These are phyloP conservation scores for Papio anubis DNA, from an alignment of 2,113 vertebrate genomes.

Conservation along the genomic window DNA sequence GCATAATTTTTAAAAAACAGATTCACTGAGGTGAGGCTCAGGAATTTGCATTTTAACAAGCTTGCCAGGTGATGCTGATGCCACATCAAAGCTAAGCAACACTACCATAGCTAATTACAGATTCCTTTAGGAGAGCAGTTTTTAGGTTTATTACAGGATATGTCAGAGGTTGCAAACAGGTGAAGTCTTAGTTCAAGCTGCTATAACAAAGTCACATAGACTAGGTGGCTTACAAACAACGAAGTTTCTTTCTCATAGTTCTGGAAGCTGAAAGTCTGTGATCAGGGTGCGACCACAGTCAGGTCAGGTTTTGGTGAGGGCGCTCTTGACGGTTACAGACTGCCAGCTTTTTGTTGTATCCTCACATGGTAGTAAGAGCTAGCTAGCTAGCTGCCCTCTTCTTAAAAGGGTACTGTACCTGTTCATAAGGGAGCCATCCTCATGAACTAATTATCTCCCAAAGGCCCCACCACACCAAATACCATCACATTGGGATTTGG, in stretches of 20 bases:
- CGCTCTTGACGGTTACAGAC: neutral
- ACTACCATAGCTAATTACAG: neutral
- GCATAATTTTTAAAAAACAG: neutral
- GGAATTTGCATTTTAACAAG: neutral
- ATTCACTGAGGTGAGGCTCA: neutral
- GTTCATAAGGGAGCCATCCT: neutral
- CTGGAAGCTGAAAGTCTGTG: neutral
- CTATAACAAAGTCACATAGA: neutral
- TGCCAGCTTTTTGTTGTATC: no score
- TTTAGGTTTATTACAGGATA: neutral
- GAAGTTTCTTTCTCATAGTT: neutral
- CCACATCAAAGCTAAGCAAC: neutral
- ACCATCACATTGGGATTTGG: neutral
- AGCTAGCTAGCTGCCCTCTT: neutral
- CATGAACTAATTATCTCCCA: neutral
- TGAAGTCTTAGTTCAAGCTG: neutral
- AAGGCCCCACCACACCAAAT: neutral
- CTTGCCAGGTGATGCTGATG: neutral
- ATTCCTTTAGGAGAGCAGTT: neutral
- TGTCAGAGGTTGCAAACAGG: neutral
- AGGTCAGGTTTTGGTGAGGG: neutral
- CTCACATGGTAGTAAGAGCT: neutral
- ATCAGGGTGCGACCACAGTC: neutral
- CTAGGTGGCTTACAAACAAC: neutral
- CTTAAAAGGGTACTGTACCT: neutral